Percentiles rank a stretch among this genome's conserved stretches.
These are phyloP conservation scores for Pseudoatta argentina DNA, from an alignment of 1,140 invertebrate genomes.

Conservation along the genomic window DNA sequence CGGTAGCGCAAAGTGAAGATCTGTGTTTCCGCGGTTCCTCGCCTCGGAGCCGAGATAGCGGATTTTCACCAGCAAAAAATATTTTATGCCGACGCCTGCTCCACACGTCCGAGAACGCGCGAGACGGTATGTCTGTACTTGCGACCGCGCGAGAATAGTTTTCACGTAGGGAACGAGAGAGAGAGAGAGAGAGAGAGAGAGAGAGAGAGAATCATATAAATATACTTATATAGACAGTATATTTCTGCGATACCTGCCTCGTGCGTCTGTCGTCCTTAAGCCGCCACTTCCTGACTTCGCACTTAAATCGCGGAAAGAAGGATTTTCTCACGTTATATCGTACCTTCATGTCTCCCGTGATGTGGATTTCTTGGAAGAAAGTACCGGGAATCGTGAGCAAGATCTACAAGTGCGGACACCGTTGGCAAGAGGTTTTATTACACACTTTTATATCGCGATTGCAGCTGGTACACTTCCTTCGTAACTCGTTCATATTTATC, in stretches of 20 bases:
- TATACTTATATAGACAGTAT: constrained; percentile 29
- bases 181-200: background rate
- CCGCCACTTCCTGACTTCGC: constrained; percentile 29
- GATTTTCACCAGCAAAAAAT: constrained; percentile 49
- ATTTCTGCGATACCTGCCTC: background rate
- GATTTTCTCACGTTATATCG: constrained; percentile 30
- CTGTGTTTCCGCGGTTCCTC: constrained; percentile 52
- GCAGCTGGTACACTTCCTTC: background rate
- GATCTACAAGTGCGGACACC: constrained; percentile 26
- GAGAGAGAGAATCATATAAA: constrained; percentile 27
- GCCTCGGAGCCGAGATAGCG: background rate
- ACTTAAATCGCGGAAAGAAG: constrained; percentile 32
- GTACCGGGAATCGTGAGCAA: background rate
- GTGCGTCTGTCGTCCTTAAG: constrained; percentile 16
- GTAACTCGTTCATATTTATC: constrained; percentile 11
- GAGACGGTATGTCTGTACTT: constrained; percentile 12
- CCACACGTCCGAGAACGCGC: background rate
- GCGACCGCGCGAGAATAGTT: constrained; percentile 22
- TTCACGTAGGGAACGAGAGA: background rate
- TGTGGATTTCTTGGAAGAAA: background rate
- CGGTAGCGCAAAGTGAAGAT: constrained; percentile 55
- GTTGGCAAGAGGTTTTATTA: constrained; percentile 3
- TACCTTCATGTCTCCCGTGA: background rate
- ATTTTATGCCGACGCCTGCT: constrained; percentile 12
- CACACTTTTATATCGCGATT: constrained; percentile 20